phyloP scores from a whole-genome alignment of 2,888 invertebrate species.

The Hoplodrina blanda region DNA sequence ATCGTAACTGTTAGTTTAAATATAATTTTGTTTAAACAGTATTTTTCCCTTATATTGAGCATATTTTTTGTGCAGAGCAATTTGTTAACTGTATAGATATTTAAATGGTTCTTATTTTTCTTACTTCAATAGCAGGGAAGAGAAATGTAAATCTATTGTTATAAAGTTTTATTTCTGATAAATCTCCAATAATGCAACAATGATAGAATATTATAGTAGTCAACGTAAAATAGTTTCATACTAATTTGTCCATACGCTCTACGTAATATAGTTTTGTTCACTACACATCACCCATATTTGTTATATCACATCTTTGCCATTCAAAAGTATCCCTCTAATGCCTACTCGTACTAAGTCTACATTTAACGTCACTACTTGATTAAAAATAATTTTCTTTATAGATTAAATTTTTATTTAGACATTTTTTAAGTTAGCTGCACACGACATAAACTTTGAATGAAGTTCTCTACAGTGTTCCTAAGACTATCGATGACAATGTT shows the following conservation, averaged over 20 bases:
- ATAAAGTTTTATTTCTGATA: conserved; percentile 50
- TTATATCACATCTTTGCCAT: conserved; percentile 73
- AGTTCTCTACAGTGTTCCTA: conserved; percentile 37
- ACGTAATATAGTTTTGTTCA: conserved; percentile 60
- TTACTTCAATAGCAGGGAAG: conserved; percentile 41
- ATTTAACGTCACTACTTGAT: conserved; percentile 63
- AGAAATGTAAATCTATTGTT: conserved; percentile 34
- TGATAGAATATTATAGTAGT: conserved; percentile 63
- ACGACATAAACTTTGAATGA: conserved; percentile 27
- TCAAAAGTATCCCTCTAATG: conserved; percentile 63
- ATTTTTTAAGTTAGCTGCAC: conserved; percentile 39
- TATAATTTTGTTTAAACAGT: conserved; percentile 58
- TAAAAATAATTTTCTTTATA: conserved; percentile 50
- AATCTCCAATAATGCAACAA: conserved; percentile 62
- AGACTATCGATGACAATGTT: conserved; percentile 30
- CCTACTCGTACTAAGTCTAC: conserved; percentile 62
- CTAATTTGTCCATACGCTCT: conserved; percentile 48
- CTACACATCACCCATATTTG: conserved; percentile 68
- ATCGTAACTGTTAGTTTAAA: conserved; percentile 43
- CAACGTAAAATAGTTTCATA: conserved; percentile 63
- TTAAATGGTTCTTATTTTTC: conserved; percentile 38
- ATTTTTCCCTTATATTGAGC: conserved; percentile 69
- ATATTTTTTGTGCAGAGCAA: conserved; percentile 72
- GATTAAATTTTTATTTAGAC: conserved; percentile 26
- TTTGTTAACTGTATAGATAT: conserved; percentile 43